phyloP scores from a whole-genome alignment of 2,113 vertebrate species.

The Rhinolophus sinicus region DNA sequence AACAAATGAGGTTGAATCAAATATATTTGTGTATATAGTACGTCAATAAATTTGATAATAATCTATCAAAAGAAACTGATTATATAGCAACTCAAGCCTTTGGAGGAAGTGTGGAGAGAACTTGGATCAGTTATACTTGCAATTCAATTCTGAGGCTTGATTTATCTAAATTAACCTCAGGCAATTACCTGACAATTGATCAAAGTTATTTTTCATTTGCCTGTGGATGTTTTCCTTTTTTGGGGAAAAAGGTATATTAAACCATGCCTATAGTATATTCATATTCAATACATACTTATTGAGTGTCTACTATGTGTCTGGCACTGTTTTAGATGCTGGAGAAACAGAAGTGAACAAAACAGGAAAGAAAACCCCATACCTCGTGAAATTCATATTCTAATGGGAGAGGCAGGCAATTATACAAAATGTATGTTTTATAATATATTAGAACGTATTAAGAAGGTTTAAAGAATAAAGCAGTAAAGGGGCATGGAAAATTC shows the following conservation, averaged over 20 bases:
- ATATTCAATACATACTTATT: background rate
- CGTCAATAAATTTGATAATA: too few species aligned
- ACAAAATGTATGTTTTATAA: background rate
- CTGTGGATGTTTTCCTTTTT: background rate
- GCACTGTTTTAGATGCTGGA: background rate
- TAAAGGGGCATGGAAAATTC: background rate
- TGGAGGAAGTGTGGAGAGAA: background rate
- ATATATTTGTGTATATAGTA: background rate
- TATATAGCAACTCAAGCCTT: background rate
- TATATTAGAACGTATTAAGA: background rate
- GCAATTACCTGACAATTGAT: background rate
- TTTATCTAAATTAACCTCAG: conserved; percentile 20
- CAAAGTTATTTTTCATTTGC: conserved; percentile 5
- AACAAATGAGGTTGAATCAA: background rate
- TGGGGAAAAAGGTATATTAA: background rate
- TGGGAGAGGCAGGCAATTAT: background rate
- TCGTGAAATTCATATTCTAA: background rate
- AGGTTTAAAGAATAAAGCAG: background rate
- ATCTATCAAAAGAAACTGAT: background rate
- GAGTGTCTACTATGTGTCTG: background rate
- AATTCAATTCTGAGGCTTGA: background rate
- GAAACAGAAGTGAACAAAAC: background rate
- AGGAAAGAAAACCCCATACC: background rate
- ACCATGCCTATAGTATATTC: background rate
- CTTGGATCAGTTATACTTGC: background rate